Evolutionary conservation across 2,888 invertebrate genomes (phyloP), one percentile per base, ranked within the genome.

Genomic region (Griposia aprilina): DNA sequence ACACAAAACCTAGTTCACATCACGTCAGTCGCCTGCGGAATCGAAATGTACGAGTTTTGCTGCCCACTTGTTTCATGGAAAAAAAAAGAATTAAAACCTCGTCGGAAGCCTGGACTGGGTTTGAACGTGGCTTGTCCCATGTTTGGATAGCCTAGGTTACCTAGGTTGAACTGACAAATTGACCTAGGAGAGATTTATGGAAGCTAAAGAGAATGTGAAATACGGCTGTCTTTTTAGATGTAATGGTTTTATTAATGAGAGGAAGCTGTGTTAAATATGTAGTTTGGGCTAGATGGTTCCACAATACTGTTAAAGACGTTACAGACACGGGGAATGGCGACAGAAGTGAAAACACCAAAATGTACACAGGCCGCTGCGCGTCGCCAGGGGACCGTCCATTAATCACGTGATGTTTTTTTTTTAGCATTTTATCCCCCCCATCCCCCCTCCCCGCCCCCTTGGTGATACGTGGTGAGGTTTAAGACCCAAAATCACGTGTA

Each of bases 61-160:
- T 30, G 71, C n/a, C 15, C 73, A 45, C 57, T 36, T 20, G 65
- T 50, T 74, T 48, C 10, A 30, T 20, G 23, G 23, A 78, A 80
- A 81, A 76, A 70, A 69, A 76, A 45, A 36, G 26, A 36, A 63
- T 52, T 50, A 68, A 66, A 81, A 75, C 50, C 65, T 77, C 62
- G 75, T 72, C 62, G 30, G 65, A 57, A 59, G 62, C 20, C 45
- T 17, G 73, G 52, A 52, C 52, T 23, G 23, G 10, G n/a, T 60
- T 80, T 50, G 69, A 69, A 26, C 63, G 59, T 36, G 74, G 66
- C 74, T 82, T 77, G 69, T 67, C 84, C 77, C 26, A 89, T 87
- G 83, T 91, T 91, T 90, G 82, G 87, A 30, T 71, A 83, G 87
- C 87, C n/a, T n/a, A n/a, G n/a, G n/a, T n/a, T n/a, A n/a, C n/a